A percentile compares a stretch with the other conserved stretches of the same genome.
These are phyloP conservation scores for Euleptes europaea DNA, from an alignment of 2,113 vertebrate species.

Conservation along the genomic window DNA sequence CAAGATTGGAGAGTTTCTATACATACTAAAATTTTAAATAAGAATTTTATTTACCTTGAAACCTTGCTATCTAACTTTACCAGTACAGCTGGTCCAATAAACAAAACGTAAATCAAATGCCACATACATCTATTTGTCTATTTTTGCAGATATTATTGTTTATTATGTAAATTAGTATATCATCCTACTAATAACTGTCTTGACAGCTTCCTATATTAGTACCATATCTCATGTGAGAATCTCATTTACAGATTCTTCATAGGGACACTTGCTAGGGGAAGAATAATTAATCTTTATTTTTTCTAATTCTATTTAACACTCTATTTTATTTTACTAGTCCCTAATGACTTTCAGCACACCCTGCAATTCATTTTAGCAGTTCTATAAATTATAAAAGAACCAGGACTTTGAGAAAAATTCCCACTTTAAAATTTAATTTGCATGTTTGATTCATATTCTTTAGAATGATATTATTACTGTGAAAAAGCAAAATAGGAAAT, in stretches of 20 bases:
- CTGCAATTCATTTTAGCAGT: constrained; percentile 39
- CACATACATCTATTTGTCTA: not conserved
- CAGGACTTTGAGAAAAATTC: constrained; percentile 11
- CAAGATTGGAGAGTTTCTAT: not conserved
- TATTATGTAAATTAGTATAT: not conserved
- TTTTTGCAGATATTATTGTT: not conserved
- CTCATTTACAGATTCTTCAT: not conserved
- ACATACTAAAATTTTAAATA: not conserved
- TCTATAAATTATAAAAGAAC: constrained; percentile 36
- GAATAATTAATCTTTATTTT: not conserved
- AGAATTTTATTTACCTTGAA: not conserved
- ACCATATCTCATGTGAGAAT: not conserved
- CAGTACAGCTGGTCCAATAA: not conserved
- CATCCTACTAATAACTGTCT: not conserved
- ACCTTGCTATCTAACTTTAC: not conserved
- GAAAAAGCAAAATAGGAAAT: not conserved
- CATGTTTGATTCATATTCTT: not conserved
- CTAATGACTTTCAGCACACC: not conserved
- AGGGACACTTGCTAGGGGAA: not conserved
- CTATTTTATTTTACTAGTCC: not conserved
- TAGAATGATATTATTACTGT: not conserved
- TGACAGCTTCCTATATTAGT: not conserved
- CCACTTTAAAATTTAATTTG: constrained; percentile 22
- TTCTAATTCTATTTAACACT: not conserved
- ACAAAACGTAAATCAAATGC: not conserved